Base-by-base conservation (phyloP, 2,888 invertebrate species). In the Macaria liturata region DNA sequence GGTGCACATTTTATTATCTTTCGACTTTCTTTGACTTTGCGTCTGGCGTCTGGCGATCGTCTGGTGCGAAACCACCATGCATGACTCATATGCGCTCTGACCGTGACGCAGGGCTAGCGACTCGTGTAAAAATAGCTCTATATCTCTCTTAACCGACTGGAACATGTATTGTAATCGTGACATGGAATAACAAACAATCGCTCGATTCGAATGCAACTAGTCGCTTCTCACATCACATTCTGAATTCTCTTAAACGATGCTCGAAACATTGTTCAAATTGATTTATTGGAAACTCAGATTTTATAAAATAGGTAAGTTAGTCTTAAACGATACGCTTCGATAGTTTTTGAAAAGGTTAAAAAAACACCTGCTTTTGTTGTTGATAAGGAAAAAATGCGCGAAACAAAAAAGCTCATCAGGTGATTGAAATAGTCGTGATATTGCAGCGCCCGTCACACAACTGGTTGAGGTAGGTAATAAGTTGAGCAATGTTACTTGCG, bases 51-150 rank as follows among this genome's bases (percentile, higher is more conserved):
- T 54, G 50, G 59, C 54, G 57, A 32, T 59, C 51, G 59, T 59
- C 59, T 55, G 53, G 43, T 67, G 60, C 67, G 58, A 65, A 49
- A 62, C 59, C 74, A 73, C 65, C 66, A 65, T 67, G 66, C 69
- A 71, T 84, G 86, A 84, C 76, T 84, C 86, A 83, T 66, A 72
- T 75, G 20, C 81, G 78, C 76, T 77, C 77, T 73, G 69, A 71
- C 77, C 77, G 76, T 76, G 76, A 73, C 70, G 65, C 64, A 65
- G 63, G 60, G 61, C 54, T 67, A 54, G 51, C 67, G 9, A 42
- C 8, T 42, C 7, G 37, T 50, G 43, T 49, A 54, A 49, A 54
- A 52, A 49, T 34, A 62, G 49, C 60, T 62, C 60, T 64, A 67
- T 30, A 43, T 30, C 37, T 47, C 47, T 51, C 42, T 45, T 45